These are phyloP conservation scores for Geodia barretti DNA, from an alignment of 37 sponge, comb jelly and placozoan genomes.

Conservation along the genomic window DNA sequence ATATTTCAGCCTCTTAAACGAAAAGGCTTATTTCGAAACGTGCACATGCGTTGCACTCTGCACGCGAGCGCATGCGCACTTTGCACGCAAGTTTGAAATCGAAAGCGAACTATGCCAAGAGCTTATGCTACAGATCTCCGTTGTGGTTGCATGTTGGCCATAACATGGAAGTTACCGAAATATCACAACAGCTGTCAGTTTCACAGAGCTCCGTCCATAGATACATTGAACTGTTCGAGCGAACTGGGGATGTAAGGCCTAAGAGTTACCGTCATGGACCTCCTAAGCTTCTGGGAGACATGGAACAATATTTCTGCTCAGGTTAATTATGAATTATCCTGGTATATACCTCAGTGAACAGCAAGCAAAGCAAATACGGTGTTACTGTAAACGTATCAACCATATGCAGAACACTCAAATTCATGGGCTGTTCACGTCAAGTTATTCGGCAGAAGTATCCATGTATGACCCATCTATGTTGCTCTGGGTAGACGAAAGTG, in stretches of 20 bases:
- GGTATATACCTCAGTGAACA: conserved; percentile 10
- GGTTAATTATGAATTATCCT: conserved; percentile 2
- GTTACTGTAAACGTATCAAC: neutral
- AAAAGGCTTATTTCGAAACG: too few relatives aligned
- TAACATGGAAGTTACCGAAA: too few relatives aligned
- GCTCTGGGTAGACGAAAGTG: conserved; percentile 19
- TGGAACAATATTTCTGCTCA: conserved; percentile 6
- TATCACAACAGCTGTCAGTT: neutral
- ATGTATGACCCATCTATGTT: conserved; percentile 22
- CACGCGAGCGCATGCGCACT: too few relatives aligned
- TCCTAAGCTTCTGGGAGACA: neutral
- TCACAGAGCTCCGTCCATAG: neutral
- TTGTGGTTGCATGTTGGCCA: too few relatives aligned
- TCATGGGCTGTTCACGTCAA: conserved; percentile 12
- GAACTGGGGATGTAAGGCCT: conserved; percentile 20
- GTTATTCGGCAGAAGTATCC: conserved; percentile 13
- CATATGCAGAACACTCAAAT: conserved; percentile 18
- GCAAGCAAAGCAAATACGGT: neutral
- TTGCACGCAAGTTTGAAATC: too few relatives aligned
- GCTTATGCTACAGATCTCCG: too few relatives aligned
- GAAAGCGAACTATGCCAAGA: too few relatives aligned
- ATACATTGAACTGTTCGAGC: neutral
- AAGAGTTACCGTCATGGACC: neutral
- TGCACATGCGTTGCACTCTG: too few relatives aligned
- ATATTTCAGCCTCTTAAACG: too few relatives aligned